These are phyloP conservation scores for Sparidentex hasta DNA, from an alignment of 2,797 vertebrate species.

Conservation along the genomic window DNA sequence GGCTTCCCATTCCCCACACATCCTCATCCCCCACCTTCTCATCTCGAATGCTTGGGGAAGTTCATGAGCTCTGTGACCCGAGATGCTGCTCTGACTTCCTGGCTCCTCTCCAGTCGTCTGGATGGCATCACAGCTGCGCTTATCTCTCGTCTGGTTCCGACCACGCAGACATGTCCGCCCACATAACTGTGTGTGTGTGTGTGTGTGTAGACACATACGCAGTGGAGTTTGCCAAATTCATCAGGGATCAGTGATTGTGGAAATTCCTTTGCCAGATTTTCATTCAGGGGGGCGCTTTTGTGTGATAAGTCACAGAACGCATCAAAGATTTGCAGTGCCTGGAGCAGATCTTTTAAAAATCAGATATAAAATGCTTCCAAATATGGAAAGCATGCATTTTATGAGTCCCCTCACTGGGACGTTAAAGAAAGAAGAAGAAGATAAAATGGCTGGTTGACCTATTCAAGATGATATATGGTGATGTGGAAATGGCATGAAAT, in stretches of 20 bases:
- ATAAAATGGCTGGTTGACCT: too few relatives aligned
- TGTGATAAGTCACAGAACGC: background rate
- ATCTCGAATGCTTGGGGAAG: background rate
- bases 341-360: too few relatives aligned
- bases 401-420: too few relatives aligned
- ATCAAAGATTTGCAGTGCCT: too few relatives aligned
- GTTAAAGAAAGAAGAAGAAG: too few relatives aligned
- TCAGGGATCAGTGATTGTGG: background rate
- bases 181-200: background rate
- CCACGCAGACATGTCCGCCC: background rate
- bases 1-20: too few relatives aligned
- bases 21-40: background rate
- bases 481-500: too few relatives aligned
- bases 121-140: slow-evolving; percentile 27
- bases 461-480: too few relatives aligned
- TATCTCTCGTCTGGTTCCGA: slow-evolving; percentile 9
- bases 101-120: slow-evolving; percentile 1
- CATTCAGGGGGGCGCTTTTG: background rate
- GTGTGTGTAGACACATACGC: background rate
- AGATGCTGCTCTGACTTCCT: slow-evolving; percentile 8
- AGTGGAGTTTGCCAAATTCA: background rate
- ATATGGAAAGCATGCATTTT: too few relatives aligned
- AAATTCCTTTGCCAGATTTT: slow-evolving; percentile 1
- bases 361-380: too few relatives aligned
- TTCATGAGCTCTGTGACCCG: slow-evolving; percentile 7